A percentile compares a stretch with the other conserved stretches of the same genome.
phyloP scores from a whole-genome alignment of 2,888 invertebrate genomes.

The Aphodius sticticus region DNA sequence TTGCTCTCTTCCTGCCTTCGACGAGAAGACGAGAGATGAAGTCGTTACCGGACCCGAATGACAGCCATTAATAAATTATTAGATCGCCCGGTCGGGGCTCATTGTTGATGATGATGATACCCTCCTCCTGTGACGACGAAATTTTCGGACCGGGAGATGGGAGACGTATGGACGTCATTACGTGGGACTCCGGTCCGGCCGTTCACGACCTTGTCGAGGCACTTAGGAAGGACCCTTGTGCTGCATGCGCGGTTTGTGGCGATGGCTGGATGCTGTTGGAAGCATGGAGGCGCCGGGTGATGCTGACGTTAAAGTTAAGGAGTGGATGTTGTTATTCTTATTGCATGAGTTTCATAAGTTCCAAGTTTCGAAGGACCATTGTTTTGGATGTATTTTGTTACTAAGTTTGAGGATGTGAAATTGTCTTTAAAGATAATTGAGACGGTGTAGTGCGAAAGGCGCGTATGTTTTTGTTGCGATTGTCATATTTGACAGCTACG shows the following conservation, averaged over 20 bases:
- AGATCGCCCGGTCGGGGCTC: conserved; percentile 34
- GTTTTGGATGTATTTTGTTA: too few relatives aligned
- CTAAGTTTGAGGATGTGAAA: too few relatives aligned
- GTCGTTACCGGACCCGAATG: conserved; percentile 46
- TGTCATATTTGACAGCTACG: too few relatives aligned
- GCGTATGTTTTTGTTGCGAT: too few relatives aligned
- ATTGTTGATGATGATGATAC: conserved; percentile 41
- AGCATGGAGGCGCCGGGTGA: not conserved
- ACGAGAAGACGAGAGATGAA: conserved; percentile 40
- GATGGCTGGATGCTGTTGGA: not conserved
- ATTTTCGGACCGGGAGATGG: too few relatives aligned
- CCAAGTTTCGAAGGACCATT: too few relatives aligned
- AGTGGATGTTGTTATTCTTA: too few relatives aligned
- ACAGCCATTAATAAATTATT: conserved; percentile 48
- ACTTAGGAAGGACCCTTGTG: not conserved
- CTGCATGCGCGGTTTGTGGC: not conserved
- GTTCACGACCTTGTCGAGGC: conserved; percentile 40
- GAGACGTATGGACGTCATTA: conserved; percentile 44
- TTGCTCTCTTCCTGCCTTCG: conserved; percentile 4
- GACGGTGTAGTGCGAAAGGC: too few relatives aligned
- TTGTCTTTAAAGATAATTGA: too few relatives aligned
- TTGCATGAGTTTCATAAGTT: too few relatives aligned
- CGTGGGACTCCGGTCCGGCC: conserved; percentile 35
- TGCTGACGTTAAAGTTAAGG: not conserved
- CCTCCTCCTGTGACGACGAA: conserved; percentile 35